A percentile compares a stretch with the other conserved stretches of the same genome.
These are phyloP conservation scores for Aphidius gifuensis DNA, from an alignment of 1,140 invertebrate genomes.

Conservation along the genomic window DNA sequence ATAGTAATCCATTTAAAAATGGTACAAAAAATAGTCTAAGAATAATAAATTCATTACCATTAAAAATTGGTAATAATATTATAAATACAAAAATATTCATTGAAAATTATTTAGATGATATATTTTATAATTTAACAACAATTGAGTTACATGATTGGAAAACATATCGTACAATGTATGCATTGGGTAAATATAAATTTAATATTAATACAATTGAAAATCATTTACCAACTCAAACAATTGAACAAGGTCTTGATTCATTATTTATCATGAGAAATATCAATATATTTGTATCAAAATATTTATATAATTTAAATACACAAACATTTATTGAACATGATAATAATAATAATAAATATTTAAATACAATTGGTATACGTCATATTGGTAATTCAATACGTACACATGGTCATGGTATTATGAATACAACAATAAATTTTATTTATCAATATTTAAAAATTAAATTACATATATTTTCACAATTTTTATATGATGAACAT, in stretches of 20 bases:
- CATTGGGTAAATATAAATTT: conserved; percentile 84
- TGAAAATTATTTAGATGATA: conserved; percentile 90
- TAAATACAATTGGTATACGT: conserved; percentile 93
- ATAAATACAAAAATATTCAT: conserved; percentile 55
- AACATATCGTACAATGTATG: conserved; percentile 94
- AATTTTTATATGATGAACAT: conserved; percentile 97
- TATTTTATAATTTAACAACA: conserved; percentile 96
- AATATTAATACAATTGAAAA: conserved; percentile 80
- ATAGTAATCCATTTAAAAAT: conserved; percentile 68
- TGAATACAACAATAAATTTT: conserved; percentile 96
- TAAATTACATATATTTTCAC: conserved; percentile 93
- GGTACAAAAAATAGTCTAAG: conserved; percentile 48
- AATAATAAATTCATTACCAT: conserved; percentile 35
- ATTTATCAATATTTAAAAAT: conserved; percentile 94
- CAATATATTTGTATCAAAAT: conserved; percentile 90
- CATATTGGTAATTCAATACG: conserved; percentile 97
- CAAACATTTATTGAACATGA: conserved; percentile 91
- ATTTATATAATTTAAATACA: conserved; percentile 95
- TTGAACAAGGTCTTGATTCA: conserved; percentile 97
- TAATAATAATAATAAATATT: conserved; percentile 86
- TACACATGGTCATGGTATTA: conserved; percentile 96
- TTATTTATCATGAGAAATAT: conserved; percentile 98
- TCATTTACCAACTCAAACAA: conserved; percentile 91
- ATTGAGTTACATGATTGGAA: conserved; percentile 97
- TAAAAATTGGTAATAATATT: conserved; percentile 38